Conservation (phyloP, 1,140 invertebrate genomes). For the Bombus affinis region DNA sequence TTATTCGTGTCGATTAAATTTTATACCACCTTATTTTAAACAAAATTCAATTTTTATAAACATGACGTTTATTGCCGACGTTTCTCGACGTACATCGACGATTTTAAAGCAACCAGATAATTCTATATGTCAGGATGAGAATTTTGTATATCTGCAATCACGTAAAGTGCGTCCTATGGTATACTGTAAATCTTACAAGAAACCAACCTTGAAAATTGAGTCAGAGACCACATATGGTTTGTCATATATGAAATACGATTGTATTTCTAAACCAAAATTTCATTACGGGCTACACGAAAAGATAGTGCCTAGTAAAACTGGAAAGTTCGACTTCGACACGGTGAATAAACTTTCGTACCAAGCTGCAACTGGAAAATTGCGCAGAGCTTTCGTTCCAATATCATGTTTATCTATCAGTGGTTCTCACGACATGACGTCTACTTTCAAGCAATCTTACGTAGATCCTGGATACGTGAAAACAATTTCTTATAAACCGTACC, state of each 20-base stretch:
- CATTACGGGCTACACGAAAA: slow-evolving; percentile 1
- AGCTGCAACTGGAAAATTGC: not conserved
- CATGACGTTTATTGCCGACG: slow-evolving; percentile 1
- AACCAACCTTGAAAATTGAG: slow-evolving; percentile 2
- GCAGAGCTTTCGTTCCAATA: not conserved
- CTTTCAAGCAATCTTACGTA: not conserved
- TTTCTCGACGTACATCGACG: not conserved
- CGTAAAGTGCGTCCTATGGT: not conserved
- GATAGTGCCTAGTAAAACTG: not conserved
- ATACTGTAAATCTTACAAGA: not conserved
- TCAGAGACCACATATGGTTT: slow-evolving; percentile 23
- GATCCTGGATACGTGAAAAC: slow-evolving; percentile 6
- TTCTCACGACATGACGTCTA: slow-evolving; percentile 14
- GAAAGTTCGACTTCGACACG: not conserved
- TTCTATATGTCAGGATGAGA: not conserved
- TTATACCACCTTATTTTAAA: not conserved
- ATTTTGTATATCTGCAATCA: slow-evolving; percentile 4
- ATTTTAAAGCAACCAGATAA: not conserved
- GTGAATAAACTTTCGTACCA: slow-evolving; percentile 31
- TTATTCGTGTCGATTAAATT: not conserved
- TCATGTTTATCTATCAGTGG: slow-evolving; percentile 19
- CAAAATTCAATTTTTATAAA: not conserved
- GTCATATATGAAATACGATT: slow-evolving; percentile 17
- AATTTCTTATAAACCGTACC: not conserved
- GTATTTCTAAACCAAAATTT: not conserved